phyloP scores from a whole-genome alignment of 2,797 vertebrate species.

The Chanos chanos region DNA sequence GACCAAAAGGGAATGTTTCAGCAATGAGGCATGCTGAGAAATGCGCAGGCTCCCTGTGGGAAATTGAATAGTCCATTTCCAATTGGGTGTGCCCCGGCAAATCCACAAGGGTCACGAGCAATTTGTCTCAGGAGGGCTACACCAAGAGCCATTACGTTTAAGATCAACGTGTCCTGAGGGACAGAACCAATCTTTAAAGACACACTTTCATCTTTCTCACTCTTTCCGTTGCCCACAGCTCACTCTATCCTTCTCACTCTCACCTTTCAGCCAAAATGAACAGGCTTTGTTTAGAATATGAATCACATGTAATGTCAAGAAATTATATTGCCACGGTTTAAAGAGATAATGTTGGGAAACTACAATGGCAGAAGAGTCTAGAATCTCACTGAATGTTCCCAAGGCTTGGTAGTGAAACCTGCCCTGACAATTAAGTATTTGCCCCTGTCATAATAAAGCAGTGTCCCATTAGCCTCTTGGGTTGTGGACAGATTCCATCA shows the following conservation, averaged over 20 bases:
- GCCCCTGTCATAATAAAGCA: constrained; percentile 44
- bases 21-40: constrained; percentile 59
- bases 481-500: constrained; percentile 41
- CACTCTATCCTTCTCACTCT: not conserved
- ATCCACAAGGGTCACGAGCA: constrained; percentile 67
- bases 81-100: constrained; percentile 64
- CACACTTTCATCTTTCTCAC: constrained; percentile 43
- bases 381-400: too few relatives aligned
- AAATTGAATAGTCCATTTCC: constrained; percentile 72
- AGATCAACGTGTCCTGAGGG: constrained; percentile 59
- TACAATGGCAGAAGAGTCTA: too few relatives aligned
- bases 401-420: constrained; percentile 3
- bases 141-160: constrained; percentile 61
- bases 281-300: constrained; percentile 3
- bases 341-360: too few relatives aligned
- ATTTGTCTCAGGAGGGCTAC: constrained; percentile 66
- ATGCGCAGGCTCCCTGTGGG: constrained; percentile 60
- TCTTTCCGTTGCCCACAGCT: constrained; percentile 29
- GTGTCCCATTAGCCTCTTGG: constrained; percentile 48
- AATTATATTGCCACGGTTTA: too few relatives aligned
- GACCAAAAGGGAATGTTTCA: constrained; percentile 46
- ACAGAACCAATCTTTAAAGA: constrained; percentile 52
- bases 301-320: too few relatives aligned
- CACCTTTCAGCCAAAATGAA: not conserved
- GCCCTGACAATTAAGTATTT: constrained; percentile 32